Evolutionary conservation across 2,888 invertebrate species (phyloP), one percentile per base, ranked within the genome.

Genomic region (Neuroscelio doddi): DNA sequence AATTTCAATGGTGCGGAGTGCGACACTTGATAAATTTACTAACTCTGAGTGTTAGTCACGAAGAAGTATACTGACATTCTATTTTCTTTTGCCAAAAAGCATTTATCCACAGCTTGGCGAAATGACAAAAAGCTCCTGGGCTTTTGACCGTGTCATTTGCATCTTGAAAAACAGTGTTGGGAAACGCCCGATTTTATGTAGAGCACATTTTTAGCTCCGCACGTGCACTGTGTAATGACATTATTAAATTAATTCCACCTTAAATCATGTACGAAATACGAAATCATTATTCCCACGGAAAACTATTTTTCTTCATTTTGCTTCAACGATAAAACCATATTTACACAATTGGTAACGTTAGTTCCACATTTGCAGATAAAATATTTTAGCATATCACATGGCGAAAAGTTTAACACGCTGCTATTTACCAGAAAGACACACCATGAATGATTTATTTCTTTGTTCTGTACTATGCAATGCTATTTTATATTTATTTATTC

Each of bases 401-500:
- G 39, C 4, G 3, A 21, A 10, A 36, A 52, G 10, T 30, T 17
- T 45, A 55, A 42, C 38, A 5, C 32, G 21, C 42, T 30, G 57
- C 51, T 66, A 50, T 55, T 57, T 36, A 61, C 47, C 15, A 34
- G 42, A 16, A 10, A 39, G 45, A 41, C 45, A 39, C 36, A n/a
- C 10, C 17, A 45, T 58, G 53, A 63, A 63, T 63, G 63, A 67
- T 67, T 67, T 67, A 67, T 64, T 59, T 51, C 30, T 30, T 27
- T 53, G 39, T 29, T 36, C 34, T 21, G 9, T 30, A 50, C 55
- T 39, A 67, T 45, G 45, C 55, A 63, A 55, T 41, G 55, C 63
- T 59, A 32, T 47, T 68, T 68, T 59, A 61, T 64, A 68, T 64
- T 68, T 68, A 68, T 68, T 64, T 68, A 68, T 68, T 68, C 67